Base-by-base conservation (phyloP, 35 echinoderm and acorn worm genomes). In the Holothuria glaberrima region DNA sequence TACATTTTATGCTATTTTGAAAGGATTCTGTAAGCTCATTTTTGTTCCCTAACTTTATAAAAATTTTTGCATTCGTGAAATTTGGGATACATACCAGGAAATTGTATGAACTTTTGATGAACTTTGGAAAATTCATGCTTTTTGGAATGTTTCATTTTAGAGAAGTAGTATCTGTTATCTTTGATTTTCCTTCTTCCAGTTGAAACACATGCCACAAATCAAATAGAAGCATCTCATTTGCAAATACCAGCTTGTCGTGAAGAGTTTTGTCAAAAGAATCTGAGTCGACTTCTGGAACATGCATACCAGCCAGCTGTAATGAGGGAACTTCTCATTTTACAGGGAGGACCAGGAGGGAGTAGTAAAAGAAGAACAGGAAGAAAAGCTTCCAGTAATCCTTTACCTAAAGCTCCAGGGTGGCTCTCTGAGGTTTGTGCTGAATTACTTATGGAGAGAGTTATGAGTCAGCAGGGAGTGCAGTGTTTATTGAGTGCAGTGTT, bases 281-380 rank as follows among this genome's bases (percentile, higher is more conserved):
- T 97, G 41, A 66, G 76, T 33, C 59, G 50, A 18, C 76, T 99
- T 28, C 33, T 94, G 32, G 44, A 71, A 28, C 83, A 75, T 52
- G 35, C 87, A 63, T 99, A 93, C 46, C 96, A 95, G 57, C 97
- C 97, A 25, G 62, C 88, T 30, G 86, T 99, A 0, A 92, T 95
- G 30, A 92, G 89, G 60, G 91, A 95, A 72, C 91, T 99, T 21
- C 89, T 99, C 18, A 29, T 99, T 5, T 68, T 99, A 18, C 97
- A 99, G 63, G 93, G 97, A 57, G 97, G 97, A 12, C 87, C 88
- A 59, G 90, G 90, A 9, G 74, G 48, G 24, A 77, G 34, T 3
- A 71, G 63, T 30, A 76, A 58, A 35, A 27, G 16, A 17, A 12
- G 27, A 20, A 69, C 50, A 27, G 70, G 33, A 33, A 71, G 38